Conservation (phyloP, 1,140 invertebrate genomes). For the Microplitis mediator region DNA sequence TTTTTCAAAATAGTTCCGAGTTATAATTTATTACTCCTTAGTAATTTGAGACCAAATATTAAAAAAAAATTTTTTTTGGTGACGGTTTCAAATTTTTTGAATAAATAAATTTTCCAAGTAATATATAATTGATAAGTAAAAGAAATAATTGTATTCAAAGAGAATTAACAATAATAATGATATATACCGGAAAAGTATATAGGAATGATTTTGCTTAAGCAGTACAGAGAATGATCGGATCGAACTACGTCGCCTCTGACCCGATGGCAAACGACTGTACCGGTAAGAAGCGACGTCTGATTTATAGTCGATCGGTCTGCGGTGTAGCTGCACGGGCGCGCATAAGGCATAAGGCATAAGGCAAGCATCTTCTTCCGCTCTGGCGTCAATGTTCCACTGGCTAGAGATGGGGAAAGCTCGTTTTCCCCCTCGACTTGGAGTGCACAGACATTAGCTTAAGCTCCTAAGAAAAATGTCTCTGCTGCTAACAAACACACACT, state of each 20-base stretch:
- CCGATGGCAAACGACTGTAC: conserved; percentile 52
- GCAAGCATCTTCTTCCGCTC: conserved; percentile 44
- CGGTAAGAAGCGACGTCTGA: conserved; percentile 54
- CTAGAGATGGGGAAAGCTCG: conserved; percentile 35
- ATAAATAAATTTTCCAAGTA: too few species aligned
- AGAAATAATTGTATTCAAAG: background rate
- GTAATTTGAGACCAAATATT: too few species aligned
- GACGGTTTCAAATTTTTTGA: too few species aligned
- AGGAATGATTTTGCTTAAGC: too few species aligned
- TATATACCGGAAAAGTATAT: too few species aligned
- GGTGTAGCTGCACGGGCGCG: background rate
- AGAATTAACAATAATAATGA: background rate
- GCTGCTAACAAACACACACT: too few species aligned
- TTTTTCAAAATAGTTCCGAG: too few species aligned
- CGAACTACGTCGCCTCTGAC: conserved; percentile 47
- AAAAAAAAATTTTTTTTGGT: too few species aligned
- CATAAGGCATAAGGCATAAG: conserved; percentile 32
- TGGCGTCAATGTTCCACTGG: conserved; percentile 32
- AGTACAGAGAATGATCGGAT: background rate
- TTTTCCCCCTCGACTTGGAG: conserved; percentile 2
- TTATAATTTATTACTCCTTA: too few species aligned
- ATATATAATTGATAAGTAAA: background rate
- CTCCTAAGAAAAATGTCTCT: too few species aligned
- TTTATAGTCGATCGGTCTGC: conserved; percentile 44
- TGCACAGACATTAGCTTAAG: too few species aligned